These are phyloP conservation scores for Sphaeridia pumilis DNA, from an alignment of 2,888 invertebrate genomes.

Conservation along the genomic window DNA sequence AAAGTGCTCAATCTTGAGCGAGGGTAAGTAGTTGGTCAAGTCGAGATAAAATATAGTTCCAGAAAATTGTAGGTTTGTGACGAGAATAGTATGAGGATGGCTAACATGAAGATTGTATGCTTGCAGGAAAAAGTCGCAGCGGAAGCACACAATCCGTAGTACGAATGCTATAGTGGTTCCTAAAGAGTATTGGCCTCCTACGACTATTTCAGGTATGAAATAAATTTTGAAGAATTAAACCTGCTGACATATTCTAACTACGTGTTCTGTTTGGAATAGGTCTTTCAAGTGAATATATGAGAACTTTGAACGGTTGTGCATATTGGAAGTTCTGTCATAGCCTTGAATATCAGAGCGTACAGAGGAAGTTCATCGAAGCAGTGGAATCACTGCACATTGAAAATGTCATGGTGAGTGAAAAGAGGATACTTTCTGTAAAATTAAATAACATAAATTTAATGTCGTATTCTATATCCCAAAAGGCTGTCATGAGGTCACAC, in stretches of 20 bases:
- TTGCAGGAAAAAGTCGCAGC: slow-evolving; percentile 34
- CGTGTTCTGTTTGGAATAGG: no score
- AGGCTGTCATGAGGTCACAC: slow-evolving; percentile 57
- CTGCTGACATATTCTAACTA: no score
- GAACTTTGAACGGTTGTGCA: slow-evolving; percentile 45
- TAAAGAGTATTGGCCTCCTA: slow-evolving; percentile 60
- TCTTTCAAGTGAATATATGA: slow-evolving; percentile 56
- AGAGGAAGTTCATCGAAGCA: slow-evolving; percentile 61
- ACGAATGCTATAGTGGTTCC: slow-evolving; percentile 52
- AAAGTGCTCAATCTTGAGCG: slow-evolving; percentile 59
- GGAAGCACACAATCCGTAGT: slow-evolving; percentile 20
- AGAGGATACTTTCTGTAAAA: not conserved
- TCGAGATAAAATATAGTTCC: no score
- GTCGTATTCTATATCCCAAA: no score
- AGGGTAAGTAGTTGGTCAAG: no score
- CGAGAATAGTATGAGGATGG: no score
- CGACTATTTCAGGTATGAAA: slow-evolving; percentile 57
- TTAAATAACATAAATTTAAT: slow-evolving; percentile 2
- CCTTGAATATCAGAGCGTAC: slow-evolving; percentile 58
- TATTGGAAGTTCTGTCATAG: slow-evolving; percentile 66
- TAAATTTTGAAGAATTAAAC: no score
- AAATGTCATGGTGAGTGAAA: slow-evolving; percentile 53
- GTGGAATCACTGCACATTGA: slow-evolving; percentile 68
- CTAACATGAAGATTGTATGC: no score
- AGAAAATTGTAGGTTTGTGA: no score